Conservation (phyloP, 2,888 invertebrate species). For the Scaptomyza tumidula region DNA sequence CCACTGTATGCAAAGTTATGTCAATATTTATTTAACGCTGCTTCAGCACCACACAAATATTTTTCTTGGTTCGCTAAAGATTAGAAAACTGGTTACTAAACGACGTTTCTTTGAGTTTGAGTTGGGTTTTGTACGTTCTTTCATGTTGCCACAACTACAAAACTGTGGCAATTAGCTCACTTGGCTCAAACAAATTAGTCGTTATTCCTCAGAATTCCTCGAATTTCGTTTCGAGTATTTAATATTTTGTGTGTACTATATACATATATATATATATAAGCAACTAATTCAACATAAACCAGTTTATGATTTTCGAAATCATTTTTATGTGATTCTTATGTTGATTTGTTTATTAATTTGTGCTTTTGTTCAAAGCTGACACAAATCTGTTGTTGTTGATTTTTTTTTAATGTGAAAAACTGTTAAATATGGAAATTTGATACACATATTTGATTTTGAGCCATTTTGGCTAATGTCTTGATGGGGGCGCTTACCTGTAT, state of each 20-base stretch:
- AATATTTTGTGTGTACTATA: not conserved
- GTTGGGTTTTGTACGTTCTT: slow-evolving; percentile 1
- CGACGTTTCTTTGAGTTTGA: slow-evolving; percentile 8
- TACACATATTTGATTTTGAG: slow-evolving; percentile 22
- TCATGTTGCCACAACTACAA: slow-evolving; percentile 5
- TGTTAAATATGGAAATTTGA: slow-evolving; percentile 35
- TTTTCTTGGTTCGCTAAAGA: slow-evolving; percentile 35
- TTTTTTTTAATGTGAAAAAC: slow-evolving; percentile 6
- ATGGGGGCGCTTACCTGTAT: slow-evolving; percentile 44
- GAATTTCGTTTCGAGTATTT: slow-evolving; percentile 27
- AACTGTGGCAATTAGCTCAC: slow-evolving; percentile 47
- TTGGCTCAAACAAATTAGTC: slow-evolving; percentile 49
- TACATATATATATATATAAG: slow-evolving; percentile 20
- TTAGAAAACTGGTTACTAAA: slow-evolving; percentile 50
- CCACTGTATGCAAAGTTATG: slow-evolving; percentile 34
- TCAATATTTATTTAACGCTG: slow-evolving; percentile 55
- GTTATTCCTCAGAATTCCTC: slow-evolving; percentile 43
- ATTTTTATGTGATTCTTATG: slow-evolving; percentile 62
- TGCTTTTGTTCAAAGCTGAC: slow-evolving; percentile 40
- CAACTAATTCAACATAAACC: slow-evolving; percentile 30
- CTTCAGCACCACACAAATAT: slow-evolving; percentile 28
- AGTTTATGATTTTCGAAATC: slow-evolving; percentile 47
- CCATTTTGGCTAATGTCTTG: slow-evolving; percentile 55
- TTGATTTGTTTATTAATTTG: slow-evolving; percentile 51
- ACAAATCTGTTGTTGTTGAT: slow-evolving; percentile 46